Conservation (phyloP, 2,888 invertebrate species). For the Drosophila algonquin region DNA sequence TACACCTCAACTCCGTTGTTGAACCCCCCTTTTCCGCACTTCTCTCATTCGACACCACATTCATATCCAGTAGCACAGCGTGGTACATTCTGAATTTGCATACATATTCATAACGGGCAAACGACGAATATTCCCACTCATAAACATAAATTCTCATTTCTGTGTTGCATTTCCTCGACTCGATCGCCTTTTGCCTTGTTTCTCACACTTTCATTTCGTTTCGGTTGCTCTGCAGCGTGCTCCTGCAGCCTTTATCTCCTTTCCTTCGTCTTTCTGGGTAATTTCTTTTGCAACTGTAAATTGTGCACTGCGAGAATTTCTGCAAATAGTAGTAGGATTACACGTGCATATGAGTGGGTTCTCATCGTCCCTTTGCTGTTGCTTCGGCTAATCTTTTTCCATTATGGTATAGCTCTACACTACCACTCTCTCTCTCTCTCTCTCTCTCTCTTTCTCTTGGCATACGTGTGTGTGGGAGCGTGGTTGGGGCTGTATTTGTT, state of each 20-base stretch:
- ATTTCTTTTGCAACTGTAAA: constrained; percentile 12
- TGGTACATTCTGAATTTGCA: no score
- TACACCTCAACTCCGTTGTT: constrained; percentile 43
- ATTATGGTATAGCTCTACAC: constrained; percentile 29
- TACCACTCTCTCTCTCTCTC: constrained; percentile 2
- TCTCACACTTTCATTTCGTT: constrained; percentile 55
- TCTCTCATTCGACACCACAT: constrained; percentile 5
- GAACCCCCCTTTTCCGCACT: neutral
- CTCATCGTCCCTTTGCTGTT: constrained; percentile 12
- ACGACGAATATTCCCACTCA: constrained; percentile 56
- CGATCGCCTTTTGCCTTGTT: constrained; percentile 60
- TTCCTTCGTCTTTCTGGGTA: constrained; percentile 26
- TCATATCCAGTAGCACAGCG: neutral
- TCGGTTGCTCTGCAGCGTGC: constrained; percentile 38
- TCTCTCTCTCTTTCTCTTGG: neutral
- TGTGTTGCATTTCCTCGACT: constrained; percentile 71
- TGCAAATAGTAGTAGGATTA: constrained; percentile 21
- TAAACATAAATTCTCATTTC: constrained; percentile 77
- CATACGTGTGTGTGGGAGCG: constrained; percentile 12
- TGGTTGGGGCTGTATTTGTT: constrained; percentile 25
- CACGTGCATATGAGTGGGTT: neutral
- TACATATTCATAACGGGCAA: constrained; percentile 32
- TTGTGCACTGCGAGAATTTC: constrained; percentile 34
- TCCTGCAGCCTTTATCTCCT: constrained; percentile 62
- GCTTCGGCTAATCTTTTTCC: constrained; percentile 47